Evolutionary conservation across 2,888 invertebrate species (phyloP).

Genomic region (Eupithecia insigniata): DNA sequence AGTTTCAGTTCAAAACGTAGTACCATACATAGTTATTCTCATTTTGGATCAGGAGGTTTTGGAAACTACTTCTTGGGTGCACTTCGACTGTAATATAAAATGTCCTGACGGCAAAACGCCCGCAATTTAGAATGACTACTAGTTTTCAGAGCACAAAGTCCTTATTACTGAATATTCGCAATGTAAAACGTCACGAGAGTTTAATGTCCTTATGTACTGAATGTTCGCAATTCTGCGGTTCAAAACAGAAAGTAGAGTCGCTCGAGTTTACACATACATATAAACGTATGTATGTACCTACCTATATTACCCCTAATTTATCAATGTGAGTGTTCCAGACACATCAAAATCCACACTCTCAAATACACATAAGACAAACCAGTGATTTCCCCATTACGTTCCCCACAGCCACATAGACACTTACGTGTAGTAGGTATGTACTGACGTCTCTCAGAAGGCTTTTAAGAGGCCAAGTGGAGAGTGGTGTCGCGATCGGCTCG

Average conservation of each 20-base stretch:
- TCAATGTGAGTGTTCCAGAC: slow-evolving; percentile 3
- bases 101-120: too few relatives aligned
- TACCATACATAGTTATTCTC: too few relatives aligned
- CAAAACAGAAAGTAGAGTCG: background rate
- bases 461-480: slow-evolving; percentile 83
- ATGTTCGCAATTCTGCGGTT: too few relatives aligned
- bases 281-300: background rate
- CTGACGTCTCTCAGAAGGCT: slow-evolving; percentile 73
- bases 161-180: too few relatives aligned
- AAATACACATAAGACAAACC: slow-evolving; percentile 35
- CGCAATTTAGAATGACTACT: too few relatives aligned
- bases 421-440: slow-evolving; percentile 67
- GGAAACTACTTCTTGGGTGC: too few relatives aligned
- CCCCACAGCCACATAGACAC: slow-evolving; percentile 67
- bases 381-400: slow-evolving; percentile 60
- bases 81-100: too few relatives aligned
- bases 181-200: too few relatives aligned
- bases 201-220: too few relatives aligned
- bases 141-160: too few relatives aligned
- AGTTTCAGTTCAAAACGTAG: background rate
- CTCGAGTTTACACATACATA: background rate
- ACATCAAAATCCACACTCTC: slow-evolving; percentile 33
- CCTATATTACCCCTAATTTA: background rate
- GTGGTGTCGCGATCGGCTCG: slow-evolving; percentile 82
- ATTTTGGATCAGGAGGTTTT: too few relatives aligned